A percentile compares a stretch with the other conserved stretches of the same genome.
Conservation (phyloP, 2,113 vertebrate genomes). For the Perognathus longimembris region DNA sequence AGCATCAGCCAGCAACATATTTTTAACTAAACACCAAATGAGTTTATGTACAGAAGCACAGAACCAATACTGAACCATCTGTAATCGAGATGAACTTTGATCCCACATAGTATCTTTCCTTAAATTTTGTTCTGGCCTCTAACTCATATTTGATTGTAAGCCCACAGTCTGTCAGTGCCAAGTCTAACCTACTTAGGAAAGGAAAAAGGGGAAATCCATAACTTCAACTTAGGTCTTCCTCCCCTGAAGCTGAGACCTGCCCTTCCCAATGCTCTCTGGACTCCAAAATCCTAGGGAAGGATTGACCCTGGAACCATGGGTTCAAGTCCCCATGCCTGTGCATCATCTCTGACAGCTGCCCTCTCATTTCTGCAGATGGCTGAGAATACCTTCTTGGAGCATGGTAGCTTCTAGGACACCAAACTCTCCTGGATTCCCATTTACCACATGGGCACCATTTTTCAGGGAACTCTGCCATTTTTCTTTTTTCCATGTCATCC, state of each 20-base stretch:
- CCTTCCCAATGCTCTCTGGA: not conserved
- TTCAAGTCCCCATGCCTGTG: not conserved
- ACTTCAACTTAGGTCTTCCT: not conserved
- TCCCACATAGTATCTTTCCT: conserved; percentile 23
- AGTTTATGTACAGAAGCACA: not conserved
- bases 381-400: not conserved
- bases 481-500: not conserved
- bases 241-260: not conserved
- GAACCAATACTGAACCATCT: not conserved
- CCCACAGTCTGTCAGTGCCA: not conserved
- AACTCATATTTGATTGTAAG: not conserved
- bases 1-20: not conserved
- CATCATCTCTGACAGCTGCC: not conserved
- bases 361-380: not conserved
- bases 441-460: not conserved
- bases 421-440: not conserved
- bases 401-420: not conserved
- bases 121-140: not conserved
- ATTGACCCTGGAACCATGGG: not conserved
- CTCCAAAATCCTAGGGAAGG: not conserved
- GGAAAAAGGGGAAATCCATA: not conserved
- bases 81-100: conserved; percentile 11
- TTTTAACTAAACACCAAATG: conserved; percentile 38
- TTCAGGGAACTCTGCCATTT: not conserved
- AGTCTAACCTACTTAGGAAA: not conserved